These are phyloP conservation scores for Colossoma macropomum DNA, from an alignment of 2,113 vertebrate genomes.

Conservation along the genomic window DNA sequence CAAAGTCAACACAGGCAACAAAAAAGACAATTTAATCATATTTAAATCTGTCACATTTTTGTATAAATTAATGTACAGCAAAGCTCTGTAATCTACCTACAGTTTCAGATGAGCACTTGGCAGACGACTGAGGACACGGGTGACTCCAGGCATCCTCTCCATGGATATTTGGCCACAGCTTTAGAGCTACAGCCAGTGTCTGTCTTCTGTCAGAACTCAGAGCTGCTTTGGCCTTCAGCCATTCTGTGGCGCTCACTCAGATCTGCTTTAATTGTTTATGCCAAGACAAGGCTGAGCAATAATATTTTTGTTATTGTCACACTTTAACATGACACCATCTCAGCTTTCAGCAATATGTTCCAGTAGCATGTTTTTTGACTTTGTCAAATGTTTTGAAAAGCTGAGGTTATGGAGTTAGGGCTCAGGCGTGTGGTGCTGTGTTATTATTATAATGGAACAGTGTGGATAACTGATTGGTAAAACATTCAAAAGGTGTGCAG, in stretches of 20 bases:
- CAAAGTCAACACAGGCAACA: not conserved
- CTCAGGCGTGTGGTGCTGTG: not conserved
- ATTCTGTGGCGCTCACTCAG: not conserved
- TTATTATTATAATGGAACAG: not conserved
- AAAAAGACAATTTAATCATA: not conserved
- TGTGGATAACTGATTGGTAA: not conserved
- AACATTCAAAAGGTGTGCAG: not conserved
- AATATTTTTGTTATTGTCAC: conserved; percentile 30
- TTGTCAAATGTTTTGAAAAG: not conserved
- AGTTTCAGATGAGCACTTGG: not conserved
- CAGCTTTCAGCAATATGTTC: not conserved
- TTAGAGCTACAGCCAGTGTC: not conserved
- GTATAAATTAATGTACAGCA: not conserved
- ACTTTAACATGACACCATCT: not conserved
- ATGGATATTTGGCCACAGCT: not conserved
- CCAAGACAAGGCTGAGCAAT: conserved; percentile 17
- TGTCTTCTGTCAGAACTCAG: conserved; percentile 9
- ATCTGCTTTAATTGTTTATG: conserved; percentile 11
- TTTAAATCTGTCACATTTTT: not conserved
- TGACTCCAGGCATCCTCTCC: not conserved
- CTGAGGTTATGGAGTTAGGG: not conserved
- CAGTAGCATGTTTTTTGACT: not conserved
- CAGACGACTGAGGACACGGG: not conserved
- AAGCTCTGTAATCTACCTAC: not conserved
- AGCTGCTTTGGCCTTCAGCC: conserved; percentile 10